These are phyloP conservation scores for Unio pictorum DNA, from an alignment of 2,888 invertebrate genomes.

Conservation along the genomic window DNA sequence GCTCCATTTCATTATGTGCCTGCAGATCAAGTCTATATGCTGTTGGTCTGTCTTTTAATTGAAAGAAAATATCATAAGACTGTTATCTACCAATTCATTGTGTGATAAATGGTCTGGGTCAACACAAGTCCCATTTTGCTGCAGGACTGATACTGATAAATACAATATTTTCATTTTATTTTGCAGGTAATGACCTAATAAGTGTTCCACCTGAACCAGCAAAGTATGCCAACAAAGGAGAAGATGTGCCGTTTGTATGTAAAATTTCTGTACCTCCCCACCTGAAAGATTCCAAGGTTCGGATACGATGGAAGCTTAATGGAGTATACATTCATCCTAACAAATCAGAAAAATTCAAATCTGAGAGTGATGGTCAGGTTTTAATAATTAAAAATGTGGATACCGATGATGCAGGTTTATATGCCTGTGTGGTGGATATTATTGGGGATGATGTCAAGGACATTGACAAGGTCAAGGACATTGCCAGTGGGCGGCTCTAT, in stretches of 20 bases:
- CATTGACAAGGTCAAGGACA: conserved; percentile 23
- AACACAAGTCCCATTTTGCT: too few relatives aligned
- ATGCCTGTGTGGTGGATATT: conserved; percentile 54
- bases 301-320: conserved; percentile 55
- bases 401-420: conserved; percentile 48
- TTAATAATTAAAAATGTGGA: conserved; percentile 46
- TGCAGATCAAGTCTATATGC: too few relatives aligned
- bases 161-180: neutral
- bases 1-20: too few relatives aligned
- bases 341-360: conserved; percentile 37
- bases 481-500: conserved; percentile 43
- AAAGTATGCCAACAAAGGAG: conserved; percentile 24
- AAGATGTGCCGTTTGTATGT: conserved; percentile 25
- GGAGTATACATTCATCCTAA: conserved; percentile 37
- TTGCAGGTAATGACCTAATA: conserved; percentile 30
- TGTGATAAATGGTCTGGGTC: too few relatives aligned
- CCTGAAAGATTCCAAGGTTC: conserved; percentile 22
- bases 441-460: conserved; percentile 21
- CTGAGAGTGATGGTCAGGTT: conserved; percentile 44
- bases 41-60: too few relatives aligned
- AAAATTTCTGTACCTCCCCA: conserved; percentile 17
- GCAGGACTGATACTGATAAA: too few relatives aligned
- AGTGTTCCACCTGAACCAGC: conserved; percentile 16
- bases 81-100: too few relatives aligned
- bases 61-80: too few relatives aligned